These are phyloP conservation scores for Chloropsis cyanopogon DNA, from an alignment of 2,113 vertebrate genomes.

Conservation along the genomic window DNA sequence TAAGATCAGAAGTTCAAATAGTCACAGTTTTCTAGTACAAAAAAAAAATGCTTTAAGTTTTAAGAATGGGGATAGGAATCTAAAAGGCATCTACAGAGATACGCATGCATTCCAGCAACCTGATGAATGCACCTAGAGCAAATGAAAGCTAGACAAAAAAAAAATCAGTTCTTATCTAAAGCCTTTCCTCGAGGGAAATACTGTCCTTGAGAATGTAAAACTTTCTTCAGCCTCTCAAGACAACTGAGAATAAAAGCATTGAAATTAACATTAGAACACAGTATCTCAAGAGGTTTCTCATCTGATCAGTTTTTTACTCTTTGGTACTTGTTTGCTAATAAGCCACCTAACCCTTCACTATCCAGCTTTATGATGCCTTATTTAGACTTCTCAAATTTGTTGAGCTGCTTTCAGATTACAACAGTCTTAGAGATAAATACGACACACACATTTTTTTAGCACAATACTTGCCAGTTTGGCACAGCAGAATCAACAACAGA, in stretches of 20 bases:
- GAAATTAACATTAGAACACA: not conserved
- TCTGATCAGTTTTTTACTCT: slow-evolving; percentile 4
- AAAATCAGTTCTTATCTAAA: not conserved
- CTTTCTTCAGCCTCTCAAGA: not conserved
- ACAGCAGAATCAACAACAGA: not conserved
- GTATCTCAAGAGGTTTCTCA: not conserved
- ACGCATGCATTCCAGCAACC: accelerated
- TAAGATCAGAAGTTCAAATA: not conserved
- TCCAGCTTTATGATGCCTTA: slow-evolving; percentile 57
- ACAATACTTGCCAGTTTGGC: slow-evolving; percentile 1
- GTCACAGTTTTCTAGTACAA: not conserved
- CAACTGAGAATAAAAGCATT: not conserved
- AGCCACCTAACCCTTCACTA: slow-evolving; percentile 22
- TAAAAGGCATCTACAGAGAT: not conserved
- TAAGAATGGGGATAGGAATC: not conserved
- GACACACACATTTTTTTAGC: slow-evolving; percentile 37
- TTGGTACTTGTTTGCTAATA: slow-evolving; percentile 20
- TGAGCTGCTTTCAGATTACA: slow-evolving; percentile 72
- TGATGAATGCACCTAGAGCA: not conserved
- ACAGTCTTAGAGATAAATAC: slow-evolving; percentile 66
- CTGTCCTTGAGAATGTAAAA: not conserved
- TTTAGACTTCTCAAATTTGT: slow-evolving; percentile 61
- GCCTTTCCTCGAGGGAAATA: not conserved
- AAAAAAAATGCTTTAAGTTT: not conserved
- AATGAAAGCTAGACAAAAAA: not conserved